Evolutionary conservation across 2,888 invertebrate species (phyloP), one percentile per base, ranked within the genome.

Genomic region (Tigriopus californicus): DNA sequence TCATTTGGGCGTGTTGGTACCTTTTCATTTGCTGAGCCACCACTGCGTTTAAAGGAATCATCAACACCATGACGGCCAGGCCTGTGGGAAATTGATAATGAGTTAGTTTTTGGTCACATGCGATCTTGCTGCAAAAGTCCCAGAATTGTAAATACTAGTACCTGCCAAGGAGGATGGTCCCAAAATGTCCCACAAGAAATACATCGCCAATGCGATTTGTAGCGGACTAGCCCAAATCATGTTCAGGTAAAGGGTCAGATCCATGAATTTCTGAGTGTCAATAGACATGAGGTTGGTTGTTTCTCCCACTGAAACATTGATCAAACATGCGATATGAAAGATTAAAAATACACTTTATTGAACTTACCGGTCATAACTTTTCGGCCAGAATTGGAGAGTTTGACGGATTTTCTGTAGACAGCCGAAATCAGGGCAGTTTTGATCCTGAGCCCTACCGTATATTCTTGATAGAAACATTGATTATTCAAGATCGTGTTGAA

Each of bases 381-480:
- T 15, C 44, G 48, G 10, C 24, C 40, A 10, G n/a, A 33, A 40
- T 22, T 33, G 13, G 47, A 49, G 8, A 58, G 40, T 24, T 58
- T 48, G 12, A 58, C 44, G 10, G 58, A 47, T 11, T 92, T 92
- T 61, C 83, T 78, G 69, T 91, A 92, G 66, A 92, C 85, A 58
- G 89, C 82, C 64, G 87, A 83, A 15, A 89, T 85, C 25, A 91
- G 72, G 0, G 88, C 85, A 0, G 91, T 88, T 61, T 90, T 78
- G 66, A 95, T 83, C 61, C 88, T 80, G 77, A 95, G 81, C 2
- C 94, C 94, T 18, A 89, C 82, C 53, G 87, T 76, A 73, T 86
- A 85, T 87, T 88, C 88, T 60, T 83, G 77, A 68, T 90, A 85
- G 72, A 91, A 92, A 72, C 92, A 92, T 68, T 91, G 90, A 1